Base-by-base conservation (phyloP, 2,888 invertebrate genomes). In the Cephus sareptanus region DNA sequence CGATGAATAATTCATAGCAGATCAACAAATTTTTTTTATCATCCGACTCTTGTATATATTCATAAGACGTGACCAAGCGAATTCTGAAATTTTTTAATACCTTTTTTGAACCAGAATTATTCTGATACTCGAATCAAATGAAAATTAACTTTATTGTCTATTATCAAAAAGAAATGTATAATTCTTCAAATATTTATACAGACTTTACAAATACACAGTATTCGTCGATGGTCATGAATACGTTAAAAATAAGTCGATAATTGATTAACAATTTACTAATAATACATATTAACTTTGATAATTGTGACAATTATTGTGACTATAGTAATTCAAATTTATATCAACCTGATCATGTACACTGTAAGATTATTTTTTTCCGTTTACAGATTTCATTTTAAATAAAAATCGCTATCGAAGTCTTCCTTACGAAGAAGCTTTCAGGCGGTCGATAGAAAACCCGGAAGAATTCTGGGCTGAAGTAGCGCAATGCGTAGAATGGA, bases 381-480 rank as follows among this genome's bases (percentile, higher is more conserved):
- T 56, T 56, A 23, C 82, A 91, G 92, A 90, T 82, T 87, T 89
- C 56, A 89, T 90, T 76, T 77, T 89, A 73, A 87, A 81, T 76
- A 85, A 87, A 73, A 87, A 87, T 80, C 87, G 84, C 23, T 87
- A 88, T 77, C 85, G 83, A 37, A 91, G 89, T 80, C 79, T 87
- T 34, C 84, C 89, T 34, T 97, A 95, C 86, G 93, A 95, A 83
- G 94, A 94, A 76, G 94, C 94, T 0, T 95, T 94, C 86, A 92
- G 93, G 11, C 93, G 94, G 77, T 97, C 97, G 0, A 89, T 97
- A 80, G 93, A 95, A 81, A 93, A 95, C 82, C 97, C 98, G 0
- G 96, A 96, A 82, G 94, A 95, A 70, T 98, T 98, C 92, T 98
- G 98, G 98, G 94, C 94, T 0, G 96, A 97, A 86, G 94, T 96